Conservation (phyloP, 1,140 invertebrate species). For the Ceratoteleas bidentatus region DNA sequence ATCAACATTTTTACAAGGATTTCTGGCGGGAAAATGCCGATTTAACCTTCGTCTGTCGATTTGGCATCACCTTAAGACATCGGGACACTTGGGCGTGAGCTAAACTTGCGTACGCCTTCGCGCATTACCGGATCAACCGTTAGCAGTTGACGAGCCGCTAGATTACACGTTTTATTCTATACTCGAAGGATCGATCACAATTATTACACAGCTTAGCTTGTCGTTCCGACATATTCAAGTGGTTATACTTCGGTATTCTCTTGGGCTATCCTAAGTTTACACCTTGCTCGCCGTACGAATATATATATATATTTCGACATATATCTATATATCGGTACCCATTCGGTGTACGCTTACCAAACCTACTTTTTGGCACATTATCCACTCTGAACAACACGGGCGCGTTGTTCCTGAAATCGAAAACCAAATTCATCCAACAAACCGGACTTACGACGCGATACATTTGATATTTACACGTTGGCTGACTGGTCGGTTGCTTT, state of each 20-base stretch:
- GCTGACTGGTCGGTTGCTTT: not conserved
- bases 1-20: no score
- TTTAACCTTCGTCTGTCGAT: no score
- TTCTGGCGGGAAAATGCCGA: no score
- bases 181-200: constrained; percentile 15
- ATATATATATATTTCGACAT: constrained; percentile 26
- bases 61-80: no score
- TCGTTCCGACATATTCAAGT: constrained; percentile 46
- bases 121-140: no score
- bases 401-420: constrained; percentile 44
- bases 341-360: constrained; percentile 59
- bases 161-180: constrained; percentile 12
- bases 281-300: constrained; percentile 23
- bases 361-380: constrained; percentile 70
- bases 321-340: no score
- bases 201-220: not conserved
- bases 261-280: constrained; percentile 44
- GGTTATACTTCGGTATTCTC: constrained; percentile 26
- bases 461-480: constrained; percentile 36
- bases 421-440: constrained; percentile 35
- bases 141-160: no score
- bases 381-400: constrained; percentile 65
- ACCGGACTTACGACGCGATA: constrained; percentile 21
- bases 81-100: no score
- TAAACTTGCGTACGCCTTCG: no score